Evolutionary conservation across 2,888 invertebrate species (phyloP), one percentile per base, ranked within the genome.

Genomic region (Ophion obscuratus): DNA sequence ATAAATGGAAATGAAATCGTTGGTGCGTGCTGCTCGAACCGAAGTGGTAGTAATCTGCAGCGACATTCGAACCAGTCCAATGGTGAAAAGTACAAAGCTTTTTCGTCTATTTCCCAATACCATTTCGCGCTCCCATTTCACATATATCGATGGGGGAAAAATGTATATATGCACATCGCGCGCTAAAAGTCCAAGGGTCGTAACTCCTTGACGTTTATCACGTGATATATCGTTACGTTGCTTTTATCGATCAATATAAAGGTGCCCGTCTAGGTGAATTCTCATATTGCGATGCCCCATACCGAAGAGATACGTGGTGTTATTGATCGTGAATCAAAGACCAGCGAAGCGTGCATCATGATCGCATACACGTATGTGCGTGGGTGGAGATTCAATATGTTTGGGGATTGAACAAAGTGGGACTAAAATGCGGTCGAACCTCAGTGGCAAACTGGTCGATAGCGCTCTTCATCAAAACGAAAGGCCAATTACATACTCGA

Each of bases 1-100:
- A 78, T 71, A 74, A 53, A 85, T 68, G 77, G 73, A 76, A 80
- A 84, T 84, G 76, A 77, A 78, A 85, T 57, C 74, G 74, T 64
- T 73, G 81, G 67, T 74, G 68, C 82, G 84, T 64, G 79, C 40
- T 75, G 74, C 66, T 27, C 71, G 53, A 40, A 17, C 44, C 27
- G 10, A 70, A 82, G 64, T 27, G 36, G 40, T 57, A 64, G 17
- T 67, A 53, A 68, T 44, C 47, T 20, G 40, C 70, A 24, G 44
- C n/a, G 62, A 61, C 40, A 53, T 61, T 67, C 5, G 44, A 31
- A 64, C 47, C n/a, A 40, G 4, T 24, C 40, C 59, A 68, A 44
- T 57, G 62, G 66, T 59, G 20, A 44, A 40, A 78, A 76, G 57
- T 61, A 66, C 36, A 64, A 53, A 47, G n/a, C 17, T 61, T 36